Evolutionary conservation across 1,140 invertebrate species (phyloP).

Genomic region (Saccostrea glomerata): DNA sequence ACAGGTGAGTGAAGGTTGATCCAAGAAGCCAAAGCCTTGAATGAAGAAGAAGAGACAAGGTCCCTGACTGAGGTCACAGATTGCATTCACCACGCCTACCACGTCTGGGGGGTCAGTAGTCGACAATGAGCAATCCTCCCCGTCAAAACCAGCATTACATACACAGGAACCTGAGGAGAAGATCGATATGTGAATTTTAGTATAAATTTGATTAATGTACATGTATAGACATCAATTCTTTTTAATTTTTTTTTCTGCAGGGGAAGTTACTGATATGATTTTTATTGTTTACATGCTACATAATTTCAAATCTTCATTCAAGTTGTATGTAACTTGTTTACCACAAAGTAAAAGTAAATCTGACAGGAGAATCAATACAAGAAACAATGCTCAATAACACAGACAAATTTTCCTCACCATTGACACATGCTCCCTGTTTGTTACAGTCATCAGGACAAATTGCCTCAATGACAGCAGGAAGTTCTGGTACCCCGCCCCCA

Average conservation of each 20-base stretch:
- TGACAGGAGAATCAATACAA: no score
- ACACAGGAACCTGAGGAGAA: constrained; percentile 53
- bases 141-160: constrained; percentile 58
- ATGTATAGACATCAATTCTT: no score
- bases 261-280: no score
- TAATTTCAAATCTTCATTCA: no score
- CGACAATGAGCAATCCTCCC: constrained; percentile 60
- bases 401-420: constrained; percentile 52
- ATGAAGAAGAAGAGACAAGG: constrained; percentile 59
- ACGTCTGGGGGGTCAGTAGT: constrained; percentile 49
- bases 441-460: constrained; percentile 67
- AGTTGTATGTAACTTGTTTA: no score
- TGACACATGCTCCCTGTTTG: constrained; percentile 58
- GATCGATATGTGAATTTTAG: no score
- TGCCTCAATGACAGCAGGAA: constrained; percentile 54
- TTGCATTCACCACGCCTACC: constrained; percentile 20
- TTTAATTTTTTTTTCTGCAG: no score
- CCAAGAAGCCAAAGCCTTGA: constrained; percentile 58
- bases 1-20: constrained; percentile 45
- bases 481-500: constrained; percentile 32
- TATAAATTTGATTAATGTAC: no score
- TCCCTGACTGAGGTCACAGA: constrained; percentile 59
- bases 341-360: no score
- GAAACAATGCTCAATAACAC: no score
- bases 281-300: no score